Percentiles rank a stretch among this genome's conserved stretches.
Evolutionary conservation across 2,113 vertebrate genomes (phyloP).

Genomic region (Gulo gulo): DNA sequence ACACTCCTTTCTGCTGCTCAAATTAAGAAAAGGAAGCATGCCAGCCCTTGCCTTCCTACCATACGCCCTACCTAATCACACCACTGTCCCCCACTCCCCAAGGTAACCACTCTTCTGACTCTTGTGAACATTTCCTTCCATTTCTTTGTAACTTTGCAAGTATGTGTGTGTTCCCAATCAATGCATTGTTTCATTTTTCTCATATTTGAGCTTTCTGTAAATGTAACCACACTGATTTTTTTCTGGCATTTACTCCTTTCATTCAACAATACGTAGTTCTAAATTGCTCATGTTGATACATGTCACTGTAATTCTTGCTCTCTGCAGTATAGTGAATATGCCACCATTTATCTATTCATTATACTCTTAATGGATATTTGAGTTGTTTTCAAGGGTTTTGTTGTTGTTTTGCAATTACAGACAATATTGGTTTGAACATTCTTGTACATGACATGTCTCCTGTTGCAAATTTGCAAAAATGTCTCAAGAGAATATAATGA

Average conservation of each 20-base stretch:
- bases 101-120: background rate
- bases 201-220: background rate
- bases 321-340: background rate
- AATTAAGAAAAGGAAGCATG: background rate
- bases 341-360: background rate
- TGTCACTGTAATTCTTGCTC: background rate
- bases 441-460: background rate
- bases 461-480: background rate
- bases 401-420: background rate
- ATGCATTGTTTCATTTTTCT: background rate
- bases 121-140: background rate
- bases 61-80: accelerated
- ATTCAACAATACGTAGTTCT: background rate
- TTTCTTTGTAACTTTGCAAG: background rate
- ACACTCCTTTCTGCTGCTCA: background rate
- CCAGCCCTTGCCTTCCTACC: background rate
- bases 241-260: background rate
- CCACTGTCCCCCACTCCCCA: background rate
- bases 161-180: background rate
- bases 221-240: background rate
- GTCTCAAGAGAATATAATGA: background rate
- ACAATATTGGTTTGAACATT: background rate
- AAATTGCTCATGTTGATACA: background rate
- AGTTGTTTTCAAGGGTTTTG: background rate
- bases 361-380: background rate